phyloP scores from a whole-genome alignment of 1,140 invertebrate species.

The Acromyrmex heyeri region DNA sequence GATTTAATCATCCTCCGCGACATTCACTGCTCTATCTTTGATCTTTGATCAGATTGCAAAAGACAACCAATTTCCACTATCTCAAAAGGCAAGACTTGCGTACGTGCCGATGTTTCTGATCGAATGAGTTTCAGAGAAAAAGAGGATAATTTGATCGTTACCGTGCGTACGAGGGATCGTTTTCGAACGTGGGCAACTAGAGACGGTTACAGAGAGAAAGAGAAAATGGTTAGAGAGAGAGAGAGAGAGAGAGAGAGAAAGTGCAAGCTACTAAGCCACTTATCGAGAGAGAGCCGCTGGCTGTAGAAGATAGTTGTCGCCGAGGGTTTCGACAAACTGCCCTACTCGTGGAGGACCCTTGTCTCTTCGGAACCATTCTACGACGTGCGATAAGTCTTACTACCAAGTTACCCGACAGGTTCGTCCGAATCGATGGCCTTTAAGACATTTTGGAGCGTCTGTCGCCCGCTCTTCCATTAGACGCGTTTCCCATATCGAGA shows the following conservation, averaged over 20 bases:
- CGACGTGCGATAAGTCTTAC: constrained; percentile 66
- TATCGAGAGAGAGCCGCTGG: constrained; percentile 30
- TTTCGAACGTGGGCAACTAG: constrained; percentile 36
- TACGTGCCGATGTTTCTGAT: constrained; percentile 36
- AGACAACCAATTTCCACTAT: not conserved
- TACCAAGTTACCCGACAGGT: constrained; percentile 63
- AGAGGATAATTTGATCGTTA: constrained; percentile 43
- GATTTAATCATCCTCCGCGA: not conserved
- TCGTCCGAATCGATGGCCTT: constrained; percentile 62
- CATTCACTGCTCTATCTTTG: not conserved
- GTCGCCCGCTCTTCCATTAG: constrained; percentile 52
- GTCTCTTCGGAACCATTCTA: constrained; percentile 61
- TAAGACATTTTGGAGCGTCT: constrained; percentile 57
- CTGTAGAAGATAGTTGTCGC: constrained; percentile 65
- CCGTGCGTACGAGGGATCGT: constrained; percentile 21
- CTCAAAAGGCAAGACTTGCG: not conserved
- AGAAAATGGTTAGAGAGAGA: not conserved
- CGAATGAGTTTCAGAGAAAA: constrained; percentile 37
- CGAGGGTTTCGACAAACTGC: constrained; percentile 69
- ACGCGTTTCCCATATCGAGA: constrained; percentile 50
- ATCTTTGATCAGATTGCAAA: not conserved
- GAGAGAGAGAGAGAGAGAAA: not conserved
- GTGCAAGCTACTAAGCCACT: constrained; percentile 14
- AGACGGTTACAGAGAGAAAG: not conserved
- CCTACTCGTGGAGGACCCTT: constrained; percentile 63